Base-by-base conservation (phyloP, 2,888 invertebrate genomes). In the Heliconius aoede region DNA sequence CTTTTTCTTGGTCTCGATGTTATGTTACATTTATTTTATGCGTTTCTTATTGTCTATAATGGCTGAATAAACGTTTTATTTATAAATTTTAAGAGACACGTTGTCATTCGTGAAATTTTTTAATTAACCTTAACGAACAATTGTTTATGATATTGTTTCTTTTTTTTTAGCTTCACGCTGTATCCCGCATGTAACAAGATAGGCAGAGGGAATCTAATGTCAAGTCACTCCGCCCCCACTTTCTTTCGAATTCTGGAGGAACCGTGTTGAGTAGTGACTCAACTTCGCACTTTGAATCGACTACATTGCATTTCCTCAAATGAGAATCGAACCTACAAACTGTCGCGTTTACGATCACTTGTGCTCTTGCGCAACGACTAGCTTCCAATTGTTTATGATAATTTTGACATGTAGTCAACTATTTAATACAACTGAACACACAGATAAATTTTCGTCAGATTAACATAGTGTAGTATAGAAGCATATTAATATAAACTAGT, bases 11-110 rank as follows among this genome's bases (percentile, higher is more conserved):
- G 18, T 15, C 4, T 72, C 3, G 9, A 36, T 21, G 9, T 69
- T 21, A 69, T 28, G 51, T 13, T 21, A 51, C 51, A 36, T 58
- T 78, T 69, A 18, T 64, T 73, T 76, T 73, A 58, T 69, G 67
- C 28, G 30, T 40, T 60, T n/a, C 24, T 28, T 24, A 68, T 46
- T 68, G 11, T 1, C 2, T 51, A 2, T 46, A 21, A 28, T 9
- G 18, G 26, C 21, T n/a, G 26, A 1, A 40, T 67, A 26, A 2
- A 26, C 9, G 15, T 1, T 8, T 36, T n/a, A n/a, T 36, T n/a
- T 13, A 3, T 4, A 9, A 24, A 3, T 28, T 64, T 21, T 21
- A 62, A 15, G 13, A 1, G 24, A 55, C 0, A 55, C 55, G n/a
- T 18, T 0, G 18, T 46, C 18, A 18, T 55, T 21, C n/a, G n/a